phyloP scores from a whole-genome alignment of 2,113 vertebrate genomes.

The Neolamprologus fasciatus region DNA sequence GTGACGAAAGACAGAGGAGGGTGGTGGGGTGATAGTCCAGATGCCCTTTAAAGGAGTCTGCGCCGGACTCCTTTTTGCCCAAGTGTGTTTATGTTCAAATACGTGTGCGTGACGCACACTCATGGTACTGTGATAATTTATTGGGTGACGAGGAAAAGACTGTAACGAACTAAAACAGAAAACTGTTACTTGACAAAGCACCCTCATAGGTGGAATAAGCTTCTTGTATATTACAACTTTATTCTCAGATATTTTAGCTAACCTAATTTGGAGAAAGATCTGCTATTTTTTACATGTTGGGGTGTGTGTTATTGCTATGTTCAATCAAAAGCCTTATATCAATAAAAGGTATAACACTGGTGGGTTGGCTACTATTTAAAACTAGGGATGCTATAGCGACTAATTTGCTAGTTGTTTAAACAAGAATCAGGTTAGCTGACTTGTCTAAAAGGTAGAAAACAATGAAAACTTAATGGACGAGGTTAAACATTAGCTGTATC shows the following conservation, averaged over 20 bases:
- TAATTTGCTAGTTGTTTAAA: not conserved
- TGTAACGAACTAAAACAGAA: slow-evolving; percentile 47
- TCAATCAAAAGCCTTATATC: slow-evolving; percentile 24
- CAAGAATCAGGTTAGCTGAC: not conserved
- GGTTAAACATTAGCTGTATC: too few species aligned
- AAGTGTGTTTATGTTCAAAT: slow-evolving; percentile 33
- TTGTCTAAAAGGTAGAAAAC: not conserved
- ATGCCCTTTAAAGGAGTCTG: slow-evolving; percentile 32
- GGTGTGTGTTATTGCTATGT: slow-evolving; percentile 32
- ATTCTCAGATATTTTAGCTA: slow-evolving; percentile 44
- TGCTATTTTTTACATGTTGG: slow-evolving; percentile 55
- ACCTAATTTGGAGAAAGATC: slow-evolving; percentile 22
- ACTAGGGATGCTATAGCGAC: not conserved
- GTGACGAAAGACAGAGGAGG: slow-evolving; percentile 6
- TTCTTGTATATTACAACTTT: slow-evolving; percentile 59
- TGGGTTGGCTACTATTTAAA: slow-evolving; percentile 11
- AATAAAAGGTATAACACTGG: not conserved
- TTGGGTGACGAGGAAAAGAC: slow-evolving; percentile 63
- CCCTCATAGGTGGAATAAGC: slow-evolving; percentile 60
- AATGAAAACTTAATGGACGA: not conserved
- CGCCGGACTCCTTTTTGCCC: not conserved
- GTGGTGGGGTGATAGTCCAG: slow-evolving; percentile 1
- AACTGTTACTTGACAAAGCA: slow-evolving; percentile 70
- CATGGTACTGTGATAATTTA: slow-evolving; percentile 86
- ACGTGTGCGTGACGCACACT: slow-evolving; percentile 40